Base-by-base conservation (phyloP, 2,888 invertebrate genomes). In the Ophion slaviceki region DNA sequence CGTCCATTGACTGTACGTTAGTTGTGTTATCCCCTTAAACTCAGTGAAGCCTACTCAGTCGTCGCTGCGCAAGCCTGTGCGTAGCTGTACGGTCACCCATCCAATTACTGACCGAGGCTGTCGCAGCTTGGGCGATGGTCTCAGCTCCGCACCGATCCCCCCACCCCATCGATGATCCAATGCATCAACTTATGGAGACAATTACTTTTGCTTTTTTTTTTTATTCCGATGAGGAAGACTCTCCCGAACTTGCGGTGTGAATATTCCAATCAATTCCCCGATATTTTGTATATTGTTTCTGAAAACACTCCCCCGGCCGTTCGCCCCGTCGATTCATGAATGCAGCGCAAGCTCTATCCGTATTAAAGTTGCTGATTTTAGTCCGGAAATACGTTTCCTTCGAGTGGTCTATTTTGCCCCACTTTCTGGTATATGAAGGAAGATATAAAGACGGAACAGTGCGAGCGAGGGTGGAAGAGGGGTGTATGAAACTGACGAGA, bases 401-500 rank as follows among this genome's bases (percentile, higher is more conserved):
- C 6, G 36, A 76, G 53, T 14, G 32, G 77, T 78, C 45, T 67
- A 45, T 78, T 70, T 61, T 61, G 28, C 6, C 70, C 68, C 24
- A 61, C 61, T 61, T 68, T 45, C 2, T 4, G 10, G 66, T 78
- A 80, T n/a, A 59, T 17, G 28, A 24, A 17, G 5, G 47, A 6
- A 7, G 36, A 70, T 40, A 45, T 20, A 17, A 70, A 70, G 64
- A 64, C 53, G 62, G 61, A 62, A 62, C 6, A 47, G 64, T n/a
- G 32, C 53, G 79, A 70, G 62, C 61, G 68, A 78, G 53, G 68
- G 72, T 75, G 68, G 70, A 71, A 79, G 75, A 75, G 57, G 72
- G 68, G 67, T 10, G 62, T 64, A 62, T 62, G 64, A 82, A 82
- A 78, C 67, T 57, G 78, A 76, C 64, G 75, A 67, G 79, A 79